Conservation (phyloP, 1,140 invertebrate genomes). For the Choristoneura fumiferana region DNA sequence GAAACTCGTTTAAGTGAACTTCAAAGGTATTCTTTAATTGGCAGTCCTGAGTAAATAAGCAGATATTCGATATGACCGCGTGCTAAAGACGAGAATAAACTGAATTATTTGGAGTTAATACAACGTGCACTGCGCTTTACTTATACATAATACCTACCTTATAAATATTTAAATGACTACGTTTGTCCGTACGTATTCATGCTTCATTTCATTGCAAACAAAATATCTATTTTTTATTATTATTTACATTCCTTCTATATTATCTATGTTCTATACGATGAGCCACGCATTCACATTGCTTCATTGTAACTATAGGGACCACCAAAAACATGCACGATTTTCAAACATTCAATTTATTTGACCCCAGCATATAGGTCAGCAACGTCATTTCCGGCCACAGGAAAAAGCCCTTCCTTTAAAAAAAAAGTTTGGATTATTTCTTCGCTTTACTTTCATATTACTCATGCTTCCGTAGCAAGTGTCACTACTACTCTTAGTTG, state of each 20-base stretch:
- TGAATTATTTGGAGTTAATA: constrained; percentile 12
- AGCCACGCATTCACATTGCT: too few relatives aligned
- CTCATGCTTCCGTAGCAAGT: not conserved
- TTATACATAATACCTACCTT: too few relatives aligned
- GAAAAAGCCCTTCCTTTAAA: not conserved
- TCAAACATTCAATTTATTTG: not conserved
- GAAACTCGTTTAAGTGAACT: constrained; percentile 53
- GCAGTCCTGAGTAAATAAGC: constrained; percentile 43
- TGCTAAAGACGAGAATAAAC: constrained; percentile 34
- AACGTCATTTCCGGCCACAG: constrained; percentile 13
- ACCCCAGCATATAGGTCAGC: not conserved
- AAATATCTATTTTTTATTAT: too few relatives aligned
- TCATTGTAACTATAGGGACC: too few relatives aligned
- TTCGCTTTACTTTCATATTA: not conserved
- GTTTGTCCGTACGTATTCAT: too few relatives aligned
- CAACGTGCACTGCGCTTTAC: too few relatives aligned
- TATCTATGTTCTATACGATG: too few relatives aligned
- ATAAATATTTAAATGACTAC: too few relatives aligned
- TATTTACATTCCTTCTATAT: too few relatives aligned
- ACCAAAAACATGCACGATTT: too few relatives aligned
- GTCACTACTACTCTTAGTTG: too few relatives aligned
- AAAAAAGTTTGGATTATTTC: constrained; percentile 1
- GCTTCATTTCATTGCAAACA: too few relatives aligned
- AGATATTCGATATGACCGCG: constrained; percentile 44
- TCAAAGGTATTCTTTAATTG: constrained; percentile 66